phyloP scores from a whole-genome alignment of 2,113 vertebrate genomes.

The Electrona antarctica region DNA sequence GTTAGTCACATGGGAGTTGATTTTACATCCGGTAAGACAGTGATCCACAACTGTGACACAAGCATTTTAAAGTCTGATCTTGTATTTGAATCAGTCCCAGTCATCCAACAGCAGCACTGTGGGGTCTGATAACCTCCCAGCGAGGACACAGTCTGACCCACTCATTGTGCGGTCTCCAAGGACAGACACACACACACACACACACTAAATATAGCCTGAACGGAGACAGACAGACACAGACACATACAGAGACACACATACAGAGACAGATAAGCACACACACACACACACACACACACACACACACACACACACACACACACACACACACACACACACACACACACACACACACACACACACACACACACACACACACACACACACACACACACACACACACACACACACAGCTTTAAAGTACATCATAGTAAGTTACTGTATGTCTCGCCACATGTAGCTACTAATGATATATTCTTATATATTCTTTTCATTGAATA shows the following conservation, averaged over 20 bases:
- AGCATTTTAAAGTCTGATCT: background rate
- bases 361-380: background rate
- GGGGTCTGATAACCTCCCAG: conserved; percentile 26
- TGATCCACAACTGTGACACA: too few species aligned
- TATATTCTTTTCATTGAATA: too few species aligned
- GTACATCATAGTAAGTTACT: conserved; percentile 17
- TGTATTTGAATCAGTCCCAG: conserved; percentile 7
- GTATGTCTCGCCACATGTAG: too few species aligned
- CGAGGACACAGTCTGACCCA: conserved; percentile 39
- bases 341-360: background rate
- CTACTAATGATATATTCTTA: too few species aligned
- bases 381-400: background rate
- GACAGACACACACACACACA: conserved; percentile 3
- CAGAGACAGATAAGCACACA: conserved; percentile 25
- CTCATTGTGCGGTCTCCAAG: conserved; percentile 22
- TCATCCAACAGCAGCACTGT: conserved; percentile 45
- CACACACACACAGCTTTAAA: conserved; percentile 41
- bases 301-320: background rate
- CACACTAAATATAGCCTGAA: too few species aligned
- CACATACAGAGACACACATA: background rate
- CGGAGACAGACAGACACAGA: background rate
- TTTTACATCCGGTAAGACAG: too few species aligned
- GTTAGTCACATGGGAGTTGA: too few species aligned
- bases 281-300: background rate
- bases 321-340: conserved; percentile 1